Evolutionary conservation across 2,113 vertebrate genomes (phyloP).

Genomic region (Scytalopus superciliaris): DNA sequence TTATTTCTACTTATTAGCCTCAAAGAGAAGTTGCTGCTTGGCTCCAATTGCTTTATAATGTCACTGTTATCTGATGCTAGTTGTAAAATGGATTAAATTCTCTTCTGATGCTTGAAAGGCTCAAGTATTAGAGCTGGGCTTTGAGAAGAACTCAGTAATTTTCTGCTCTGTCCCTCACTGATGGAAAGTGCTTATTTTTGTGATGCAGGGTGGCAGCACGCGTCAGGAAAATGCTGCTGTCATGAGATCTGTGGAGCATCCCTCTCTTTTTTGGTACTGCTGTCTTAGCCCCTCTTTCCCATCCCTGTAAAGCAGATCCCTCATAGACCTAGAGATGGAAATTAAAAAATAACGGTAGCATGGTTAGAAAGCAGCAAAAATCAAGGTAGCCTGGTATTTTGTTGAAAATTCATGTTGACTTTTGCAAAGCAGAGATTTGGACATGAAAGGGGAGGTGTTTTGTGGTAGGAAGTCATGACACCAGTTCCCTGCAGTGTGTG

Average conservation of each 20-base stretch:
- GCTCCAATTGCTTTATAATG: background rate
- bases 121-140: slow-evolving; percentile 15
- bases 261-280: background rate
- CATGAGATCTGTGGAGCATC: background rate
- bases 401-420: background rate
- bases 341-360: fast-evolving
- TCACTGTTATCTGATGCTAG: slow-evolving; percentile 37
- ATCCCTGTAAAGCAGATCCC: background rate
- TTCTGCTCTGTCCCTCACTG: background rate
- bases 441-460: background rate
- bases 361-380: background rate
- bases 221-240: fast-evolving
- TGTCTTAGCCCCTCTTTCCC: background rate
- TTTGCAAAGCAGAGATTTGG: background rate
- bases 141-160: background rate
- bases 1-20: slow-evolving; percentile 38
- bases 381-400: background rate
- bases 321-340: background rate
- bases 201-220: background rate
- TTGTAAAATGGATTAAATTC: slow-evolving; percentile 41
- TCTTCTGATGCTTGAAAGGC: slow-evolving; percentile 29
- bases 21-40: slow-evolving; percentile 29
- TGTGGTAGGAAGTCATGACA: background rate
- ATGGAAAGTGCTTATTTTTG: background rate
- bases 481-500: background rate